Evolutionary conservation across 2,113 vertebrate species (phyloP).

Genomic region (Pomatorhinus ruficollis): DNA sequence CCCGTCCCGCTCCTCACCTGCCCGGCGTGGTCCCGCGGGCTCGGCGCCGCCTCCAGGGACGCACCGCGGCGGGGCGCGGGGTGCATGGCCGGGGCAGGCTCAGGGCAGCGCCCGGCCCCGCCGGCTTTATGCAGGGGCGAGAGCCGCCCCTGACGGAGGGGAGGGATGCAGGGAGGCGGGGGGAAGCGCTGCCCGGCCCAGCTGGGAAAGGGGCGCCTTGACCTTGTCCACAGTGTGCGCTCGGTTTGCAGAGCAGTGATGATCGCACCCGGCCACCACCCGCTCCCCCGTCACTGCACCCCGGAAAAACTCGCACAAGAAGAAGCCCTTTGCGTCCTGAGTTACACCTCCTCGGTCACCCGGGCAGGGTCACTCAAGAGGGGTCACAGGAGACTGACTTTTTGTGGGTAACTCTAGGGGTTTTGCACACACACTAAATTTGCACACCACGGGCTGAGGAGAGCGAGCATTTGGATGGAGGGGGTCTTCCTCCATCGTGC

Average conservation of each 20-base stretch:
- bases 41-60: constrained; percentile 78
- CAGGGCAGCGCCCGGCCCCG: background rate
- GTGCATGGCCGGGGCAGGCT: constrained; percentile 9
- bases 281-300: fast-evolving
- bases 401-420: too few species aligned
- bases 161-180: background rate
- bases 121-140: background rate
- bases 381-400: background rate
- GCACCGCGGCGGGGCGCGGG: constrained; percentile 74
- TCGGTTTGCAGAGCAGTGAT: background rate
- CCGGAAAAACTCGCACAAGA: fast-evolving
- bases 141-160: background rate
- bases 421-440: too few species aligned
- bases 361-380: too few species aligned
- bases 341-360: background rate
- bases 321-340: background rate
- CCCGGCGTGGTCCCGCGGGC: constrained; percentile 79
- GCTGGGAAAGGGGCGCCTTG: background rate
- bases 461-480: fast-evolving
- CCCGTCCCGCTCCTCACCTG: constrained; percentile 70
- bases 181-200: background rate
- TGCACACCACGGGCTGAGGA: background rate
- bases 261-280: background rate
- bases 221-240: fast-evolving
- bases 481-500: fast-evolving